Evolutionary conservation across 2,888 invertebrate genomes (phyloP).

Genomic region (Cataglyphis altisquamis): DNA sequence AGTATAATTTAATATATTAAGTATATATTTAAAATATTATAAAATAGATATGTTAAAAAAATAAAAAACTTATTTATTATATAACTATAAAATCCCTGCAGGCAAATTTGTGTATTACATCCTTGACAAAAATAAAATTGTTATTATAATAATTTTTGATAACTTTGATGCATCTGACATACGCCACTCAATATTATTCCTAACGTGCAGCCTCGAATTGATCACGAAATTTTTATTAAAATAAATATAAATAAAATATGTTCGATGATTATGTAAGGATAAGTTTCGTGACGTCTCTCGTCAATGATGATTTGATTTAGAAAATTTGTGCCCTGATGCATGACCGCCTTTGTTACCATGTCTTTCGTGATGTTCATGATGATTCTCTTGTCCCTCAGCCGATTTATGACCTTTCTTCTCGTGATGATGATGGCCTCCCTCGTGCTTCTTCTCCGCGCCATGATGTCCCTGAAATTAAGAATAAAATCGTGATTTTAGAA

Average conservation of each 20-base stretch:
- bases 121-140: not conserved
- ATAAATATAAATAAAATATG: not conserved
- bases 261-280: not conserved
- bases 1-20: not conserved
- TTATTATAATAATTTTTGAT: not conserved
- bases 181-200: not conserved
- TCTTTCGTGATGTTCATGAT: constrained; percentile 87
- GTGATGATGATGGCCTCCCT: constrained; percentile 87
- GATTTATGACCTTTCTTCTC: constrained; percentile 88
- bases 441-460: constrained; percentile 88
- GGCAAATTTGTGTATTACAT: not conserved
- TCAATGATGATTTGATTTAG: constrained; percentile 84
- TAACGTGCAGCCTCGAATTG: not conserved
- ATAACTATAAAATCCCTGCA: constrained; percentile 6
- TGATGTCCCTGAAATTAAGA: constrained; percentile 84
- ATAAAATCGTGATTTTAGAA: not conserved
- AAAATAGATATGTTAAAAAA: constrained; percentile 7
- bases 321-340: constrained; percentile 88
- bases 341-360: constrained; percentile 86
- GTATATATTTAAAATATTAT: not conserved
- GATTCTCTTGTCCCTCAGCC: constrained; percentile 87
- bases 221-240: not conserved
- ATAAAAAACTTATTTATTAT: not conserved
- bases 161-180: not conserved
- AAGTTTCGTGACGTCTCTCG: not conserved